These are phyloP conservation scores for Cheilosia pagana DNA, from an alignment of 2,888 invertebrate genomes.

Conservation along the genomic window DNA sequence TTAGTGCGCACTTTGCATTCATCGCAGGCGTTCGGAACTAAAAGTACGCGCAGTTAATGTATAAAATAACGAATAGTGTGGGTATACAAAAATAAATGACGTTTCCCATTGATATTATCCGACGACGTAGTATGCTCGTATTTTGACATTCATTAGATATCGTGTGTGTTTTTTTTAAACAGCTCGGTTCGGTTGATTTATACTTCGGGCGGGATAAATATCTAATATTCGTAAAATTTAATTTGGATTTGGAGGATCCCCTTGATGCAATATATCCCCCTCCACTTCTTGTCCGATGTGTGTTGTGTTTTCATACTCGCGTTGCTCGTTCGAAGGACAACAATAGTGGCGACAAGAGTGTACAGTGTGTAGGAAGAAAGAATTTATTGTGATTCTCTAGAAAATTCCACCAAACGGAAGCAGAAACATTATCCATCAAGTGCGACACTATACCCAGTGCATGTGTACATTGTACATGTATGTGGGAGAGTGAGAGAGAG, in stretches of 20 bases:
- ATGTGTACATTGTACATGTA: not conserved
- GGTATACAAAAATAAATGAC: slow-evolving; percentile 34
- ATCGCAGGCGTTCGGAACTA: slow-evolving; percentile 63
- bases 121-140: slow-evolving; percentile 18
- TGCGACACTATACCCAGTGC: slow-evolving; percentile 2
- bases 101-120: slow-evolving; percentile 24
- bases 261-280: slow-evolving; percentile 12
- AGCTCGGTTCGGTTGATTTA: slow-evolving; percentile 2
- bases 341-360: slow-evolving; percentile 32
- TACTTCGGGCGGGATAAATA: slow-evolving; percentile 29
- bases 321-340: slow-evolving; percentile 51
- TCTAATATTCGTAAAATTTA: not conserved
- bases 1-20: slow-evolving; percentile 74
- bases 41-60: slow-evolving; percentile 62
- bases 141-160: slow-evolving; percentile 12
- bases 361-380: slow-evolving; percentile 29
- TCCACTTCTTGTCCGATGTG: slow-evolving; percentile 25
- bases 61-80: slow-evolving; percentile 44
- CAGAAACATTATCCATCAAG: slow-evolving; percentile 28
- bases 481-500: slow-evolving; percentile 20
- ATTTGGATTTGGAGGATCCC: slow-evolving; percentile 2
- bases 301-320: slow-evolving; percentile 41
- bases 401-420: slow-evolving; percentile 65
- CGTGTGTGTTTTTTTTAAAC: not conserved
- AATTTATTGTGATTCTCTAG: slow-evolving; percentile 50